phyloP scores from a whole-genome alignment of 2,888 invertebrate genomes.

The Elegia similella region DNA sequence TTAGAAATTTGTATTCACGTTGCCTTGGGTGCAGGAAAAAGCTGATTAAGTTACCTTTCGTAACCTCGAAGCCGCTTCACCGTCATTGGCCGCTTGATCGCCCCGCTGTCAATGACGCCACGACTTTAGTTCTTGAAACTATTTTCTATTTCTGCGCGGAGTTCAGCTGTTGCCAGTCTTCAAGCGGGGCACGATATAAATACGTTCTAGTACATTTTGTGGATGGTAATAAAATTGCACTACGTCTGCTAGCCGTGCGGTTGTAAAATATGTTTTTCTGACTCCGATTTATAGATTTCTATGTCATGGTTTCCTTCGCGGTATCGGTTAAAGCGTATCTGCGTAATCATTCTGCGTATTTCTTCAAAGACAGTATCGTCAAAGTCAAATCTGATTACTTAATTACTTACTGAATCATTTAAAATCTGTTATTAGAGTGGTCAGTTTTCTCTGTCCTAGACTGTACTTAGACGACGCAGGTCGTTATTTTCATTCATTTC shows the following conservation, averaged over 20 bases:
- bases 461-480: too few relatives aligned
- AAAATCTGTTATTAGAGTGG: too few relatives aligned
- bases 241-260: slow-evolving; percentile 2
- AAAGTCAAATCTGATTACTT: too few relatives aligned
- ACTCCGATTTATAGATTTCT: slow-evolving; percentile 6
- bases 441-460: too few relatives aligned
- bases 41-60: too few relatives aligned
- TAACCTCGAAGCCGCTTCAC: background rate
- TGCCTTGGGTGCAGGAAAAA: too few relatives aligned
- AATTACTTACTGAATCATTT: too few relatives aligned
- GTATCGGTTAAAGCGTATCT: background rate
- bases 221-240: slow-evolving; percentile 28
- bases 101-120: slow-evolving; percentile 41
- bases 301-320: background rate
- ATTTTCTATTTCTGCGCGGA: slow-evolving; percentile 77
- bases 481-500: too few relatives aligned
- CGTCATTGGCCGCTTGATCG: background rate
- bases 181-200: slow-evolving; percentile 62
- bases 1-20: too few relatives aligned
- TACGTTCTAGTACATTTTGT: slow-evolving; percentile 41
- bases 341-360: background rate
- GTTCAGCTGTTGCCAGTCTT: slow-evolving; percentile 74
- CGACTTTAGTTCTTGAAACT: slow-evolving; percentile 74
- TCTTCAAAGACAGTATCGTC: too few relatives aligned
- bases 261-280: slow-evolving; percentile 15